Evolutionary conservation across 2,797 vertebrate species (phyloP), one percentile per base, ranked within the genome.

Genomic region (Takifugu ocellatus): DNA sequence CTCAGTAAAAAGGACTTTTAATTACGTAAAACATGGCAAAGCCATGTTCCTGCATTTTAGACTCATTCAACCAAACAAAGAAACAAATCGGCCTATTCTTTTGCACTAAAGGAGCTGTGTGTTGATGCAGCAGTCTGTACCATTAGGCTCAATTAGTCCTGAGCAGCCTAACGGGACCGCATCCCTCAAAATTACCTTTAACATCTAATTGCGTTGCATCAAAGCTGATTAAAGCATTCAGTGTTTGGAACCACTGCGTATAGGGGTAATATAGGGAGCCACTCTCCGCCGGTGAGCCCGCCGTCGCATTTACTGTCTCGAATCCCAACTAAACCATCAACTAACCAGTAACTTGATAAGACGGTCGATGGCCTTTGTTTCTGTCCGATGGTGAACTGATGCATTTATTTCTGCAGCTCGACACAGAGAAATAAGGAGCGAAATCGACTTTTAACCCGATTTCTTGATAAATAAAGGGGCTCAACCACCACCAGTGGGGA

Each of bases 21-120:
- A 82, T 84, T 70, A 77, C 73, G 74, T 71, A 61, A 77, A 75
- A 66, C 56, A 59, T 64, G 60, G 68, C 56, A 54, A 8, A 25
- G n/a, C 68, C 78, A 77, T 84, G 79, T 49, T 57, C 49, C 43
- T 59, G 10, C 50, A 60, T 56, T 1, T 24, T 24, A 21, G 5
- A 24, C 21, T 7, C 54, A 59, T 63, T 58, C 25, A 51, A 66
- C 36, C 10, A 39, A 39, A 14, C 10, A 39, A 39, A 39, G 36
- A 14, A 14, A 12, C 48, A 55, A 14, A 44, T 47, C 46, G 12
- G 5, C 29, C 49, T 45, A 27, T 16, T 48, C 24, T 39, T 53
- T 56, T 45, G 17, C 43, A n/a, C 16, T 25, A 17, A 14, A 24
- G 57, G 8, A 57, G 11, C 42, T 25, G 11, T 47, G 17, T 49